Percentiles rank a stretch among this genome's conserved stretches.
These are phyloP conservation scores for Melanerpes formicivorus DNA, from an alignment of 2,113 vertebrate species.

Conservation along the genomic window DNA sequence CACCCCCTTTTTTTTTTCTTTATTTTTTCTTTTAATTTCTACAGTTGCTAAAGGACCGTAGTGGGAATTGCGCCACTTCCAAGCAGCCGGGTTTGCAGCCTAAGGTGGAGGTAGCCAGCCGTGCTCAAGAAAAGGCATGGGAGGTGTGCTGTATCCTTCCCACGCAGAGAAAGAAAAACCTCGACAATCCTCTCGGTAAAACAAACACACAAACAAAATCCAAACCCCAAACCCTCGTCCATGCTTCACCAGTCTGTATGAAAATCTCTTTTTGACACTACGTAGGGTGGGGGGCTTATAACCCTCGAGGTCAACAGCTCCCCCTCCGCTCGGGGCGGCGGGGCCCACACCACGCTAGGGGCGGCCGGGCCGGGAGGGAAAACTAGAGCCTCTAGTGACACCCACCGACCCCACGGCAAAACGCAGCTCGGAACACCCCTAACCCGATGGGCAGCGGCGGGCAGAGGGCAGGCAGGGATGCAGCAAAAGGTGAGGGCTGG, in stretches of 20 bases:
- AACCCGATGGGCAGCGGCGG: background rate
- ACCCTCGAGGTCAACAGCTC: background rate
- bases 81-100: background rate
- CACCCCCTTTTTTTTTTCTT: too few species aligned
- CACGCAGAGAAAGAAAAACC: background rate
- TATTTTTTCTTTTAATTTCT: background rate
- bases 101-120: background rate
- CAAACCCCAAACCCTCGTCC: background rate
- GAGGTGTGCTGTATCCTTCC: background rate
- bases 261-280: background rate
- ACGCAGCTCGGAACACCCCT: conserved; percentile 16
- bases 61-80: background rate
- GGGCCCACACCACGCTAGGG: background rate
- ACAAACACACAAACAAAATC: background rate
- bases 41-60: fast-evolving
- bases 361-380: background rate
- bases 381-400: conserved; percentile 67
- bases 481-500: background rate
- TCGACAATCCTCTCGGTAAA: background rate
- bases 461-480: background rate
- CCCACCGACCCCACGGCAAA: conserved; percentile 63
- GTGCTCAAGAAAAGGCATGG: background rate
- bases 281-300: background rate
- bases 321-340: background rate
- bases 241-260: background rate